phyloP scores from a whole-genome alignment of 2,797 vertebrate genomes.

The Salmo trutta region DNA sequence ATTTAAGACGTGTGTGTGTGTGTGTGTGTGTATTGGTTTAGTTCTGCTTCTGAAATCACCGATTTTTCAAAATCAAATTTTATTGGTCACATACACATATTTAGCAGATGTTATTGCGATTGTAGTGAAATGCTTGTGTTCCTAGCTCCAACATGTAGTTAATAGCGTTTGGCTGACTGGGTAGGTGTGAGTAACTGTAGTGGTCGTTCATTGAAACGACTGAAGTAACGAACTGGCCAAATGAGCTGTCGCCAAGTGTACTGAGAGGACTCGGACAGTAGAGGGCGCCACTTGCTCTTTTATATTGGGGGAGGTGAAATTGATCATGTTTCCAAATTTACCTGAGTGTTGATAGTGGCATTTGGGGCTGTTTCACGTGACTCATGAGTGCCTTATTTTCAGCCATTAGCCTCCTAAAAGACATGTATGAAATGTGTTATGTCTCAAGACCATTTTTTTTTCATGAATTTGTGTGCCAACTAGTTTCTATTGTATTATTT shows the following conservation, averaged over 20 bases:
- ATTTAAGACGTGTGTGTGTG: background rate
- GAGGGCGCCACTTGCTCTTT: slow-evolving; percentile 56
- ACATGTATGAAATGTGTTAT: background rate
- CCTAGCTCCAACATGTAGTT: too few relatives aligned
- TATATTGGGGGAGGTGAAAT: background rate
- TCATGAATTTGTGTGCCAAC: slow-evolving; percentile 33
- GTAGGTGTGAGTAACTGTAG: slow-evolving; percentile 1
- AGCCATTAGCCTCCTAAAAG: background rate
- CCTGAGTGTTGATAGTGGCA: background rate
- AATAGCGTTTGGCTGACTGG: background rate
- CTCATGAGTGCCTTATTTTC: background rate
- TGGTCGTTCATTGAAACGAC: slow-evolving; percentile 7
- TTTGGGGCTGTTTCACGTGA: background rate
- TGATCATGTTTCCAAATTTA: background rate
- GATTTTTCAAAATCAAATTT: background rate
- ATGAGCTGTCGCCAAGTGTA: slow-evolving; percentile 13
- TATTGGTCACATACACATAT: too few relatives aligned
- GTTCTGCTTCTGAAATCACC: background rate
- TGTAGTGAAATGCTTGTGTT: too few relatives aligned
- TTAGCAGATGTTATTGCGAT: too few relatives aligned
- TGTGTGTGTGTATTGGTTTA: background rate
- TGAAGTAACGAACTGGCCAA: too few relatives aligned
- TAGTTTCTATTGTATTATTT: slow-evolving; percentile 51
- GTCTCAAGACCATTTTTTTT: slow-evolving; percentile 9
- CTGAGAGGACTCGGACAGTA: slow-evolving; percentile 48